These are phyloP conservation scores for Trilocha varians DNA, from an alignment of 2,888 invertebrate genomes.

Conservation along the genomic window DNA sequence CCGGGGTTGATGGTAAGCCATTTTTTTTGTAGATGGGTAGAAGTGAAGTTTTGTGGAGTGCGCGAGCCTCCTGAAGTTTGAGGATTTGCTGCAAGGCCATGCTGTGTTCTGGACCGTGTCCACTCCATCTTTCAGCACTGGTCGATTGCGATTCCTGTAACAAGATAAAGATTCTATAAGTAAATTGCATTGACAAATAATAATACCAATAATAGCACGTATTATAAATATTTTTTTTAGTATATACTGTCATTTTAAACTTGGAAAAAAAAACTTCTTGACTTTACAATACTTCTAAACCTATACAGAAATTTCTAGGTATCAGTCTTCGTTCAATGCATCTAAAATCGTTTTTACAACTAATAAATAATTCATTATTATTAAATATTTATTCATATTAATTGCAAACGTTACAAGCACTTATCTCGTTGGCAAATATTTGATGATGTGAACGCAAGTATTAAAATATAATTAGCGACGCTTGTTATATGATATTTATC, in stretches of 20 bases:
- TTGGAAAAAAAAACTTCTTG: too few species aligned
- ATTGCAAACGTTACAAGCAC: too few species aligned
- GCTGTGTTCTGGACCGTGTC: slow-evolving; percentile 92
- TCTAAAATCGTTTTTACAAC: too few species aligned
- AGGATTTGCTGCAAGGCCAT: slow-evolving; percentile 94
- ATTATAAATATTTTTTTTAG: too few species aligned
- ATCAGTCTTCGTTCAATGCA: too few species aligned
- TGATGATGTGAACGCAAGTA: background rate
- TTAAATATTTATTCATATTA: too few species aligned
- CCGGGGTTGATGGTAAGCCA: slow-evolving; percentile 58
- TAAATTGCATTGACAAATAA: too few species aligned
- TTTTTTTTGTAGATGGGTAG: slow-evolving; percentile 63
- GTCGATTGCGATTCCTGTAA: slow-evolving; percentile 87
- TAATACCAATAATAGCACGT: too few species aligned
- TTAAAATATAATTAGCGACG: background rate
- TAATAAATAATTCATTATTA: too few species aligned
- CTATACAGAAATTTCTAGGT: too few species aligned
- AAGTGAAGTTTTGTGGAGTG: slow-evolving; percentile 73
- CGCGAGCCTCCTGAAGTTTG: slow-evolving; percentile 90
- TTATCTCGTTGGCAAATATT: background rate
- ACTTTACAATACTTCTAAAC: too few species aligned
- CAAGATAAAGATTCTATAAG: slow-evolving; percentile 26
- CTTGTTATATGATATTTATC: background rate
- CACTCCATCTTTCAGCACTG: slow-evolving; percentile 90
- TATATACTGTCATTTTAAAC: too few species aligned